These are phyloP conservation scores for Lagorchestes hirsutus DNA, from an alignment of 2,797 vertebrate genomes.

Conservation along the genomic window DNA sequence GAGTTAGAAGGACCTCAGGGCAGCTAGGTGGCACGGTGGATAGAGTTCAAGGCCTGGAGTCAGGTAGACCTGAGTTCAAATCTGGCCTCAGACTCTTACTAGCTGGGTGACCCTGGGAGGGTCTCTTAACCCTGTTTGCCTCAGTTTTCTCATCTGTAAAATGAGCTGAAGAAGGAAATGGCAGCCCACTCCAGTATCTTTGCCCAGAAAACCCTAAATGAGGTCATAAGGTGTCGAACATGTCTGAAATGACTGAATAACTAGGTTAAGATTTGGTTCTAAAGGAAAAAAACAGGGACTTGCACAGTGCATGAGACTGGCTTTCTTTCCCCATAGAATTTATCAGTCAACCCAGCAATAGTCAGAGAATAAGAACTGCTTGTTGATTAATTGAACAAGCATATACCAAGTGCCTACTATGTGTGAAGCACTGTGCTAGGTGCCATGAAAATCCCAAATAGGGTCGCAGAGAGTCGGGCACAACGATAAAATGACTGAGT, in stretches of 20 bases:
- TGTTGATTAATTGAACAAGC: background rate
- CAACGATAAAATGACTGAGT: background rate
- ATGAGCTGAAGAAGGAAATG: background rate
- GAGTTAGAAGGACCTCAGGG: background rate
- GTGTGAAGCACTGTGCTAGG: background rate
- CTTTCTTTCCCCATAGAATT: background rate
- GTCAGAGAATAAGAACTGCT: background rate
- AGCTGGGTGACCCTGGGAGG: background rate
- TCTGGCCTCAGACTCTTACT: background rate
- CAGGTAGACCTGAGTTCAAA: background rate
- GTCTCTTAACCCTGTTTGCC: background rate
- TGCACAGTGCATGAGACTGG: background rate
- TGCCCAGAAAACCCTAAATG: background rate
- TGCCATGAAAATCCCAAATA: background rate
- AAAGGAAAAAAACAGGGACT: background rate
- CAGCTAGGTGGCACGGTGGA: background rate
- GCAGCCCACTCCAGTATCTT: background rate
- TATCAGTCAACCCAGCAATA: background rate
- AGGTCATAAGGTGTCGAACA: background rate
- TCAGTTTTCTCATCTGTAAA: background rate
- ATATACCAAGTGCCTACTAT: background rate
- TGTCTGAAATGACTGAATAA: background rate
- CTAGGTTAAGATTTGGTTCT: background rate
- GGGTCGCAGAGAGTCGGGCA: background rate
- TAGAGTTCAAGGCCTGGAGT: background rate